A percentile compares a stretch with the other conserved stretches of the same genome.
These are phyloP conservation scores for Stigmatopora argus DNA, from an alignment of 2,113 vertebrate genomes.

Conservation along the genomic window DNA sequence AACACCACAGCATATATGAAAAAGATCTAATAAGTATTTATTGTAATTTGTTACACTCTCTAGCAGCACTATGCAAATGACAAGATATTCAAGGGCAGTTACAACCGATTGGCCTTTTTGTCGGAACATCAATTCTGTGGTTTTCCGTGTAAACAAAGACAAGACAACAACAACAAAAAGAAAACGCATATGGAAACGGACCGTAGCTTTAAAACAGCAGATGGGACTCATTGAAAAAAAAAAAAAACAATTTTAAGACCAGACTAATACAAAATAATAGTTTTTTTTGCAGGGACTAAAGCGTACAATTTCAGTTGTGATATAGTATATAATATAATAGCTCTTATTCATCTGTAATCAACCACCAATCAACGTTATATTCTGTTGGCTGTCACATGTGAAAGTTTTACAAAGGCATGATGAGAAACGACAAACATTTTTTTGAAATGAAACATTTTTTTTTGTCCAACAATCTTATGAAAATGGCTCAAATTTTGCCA, in stretches of 20 bases:
- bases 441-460: slow-evolving; percentile 3
- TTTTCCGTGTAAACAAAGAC: slow-evolving; percentile 64
- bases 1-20: slow-evolving; percentile 51
- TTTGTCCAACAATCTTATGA: not conserved
- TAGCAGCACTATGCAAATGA: slow-evolving; percentile 74
- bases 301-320: slow-evolving; percentile 37
- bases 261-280: slow-evolving; percentile 37
- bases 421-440: slow-evolving; percentile 17
- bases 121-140: slow-evolving; percentile 46
- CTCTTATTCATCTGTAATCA: slow-evolving; percentile 5
- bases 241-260: slow-evolving; percentile 25
- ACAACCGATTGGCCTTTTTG: slow-evolving; percentile 50
- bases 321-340: slow-evolving; percentile 27
- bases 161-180: slow-evolving; percentile 19
- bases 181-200: slow-evolving; percentile 47
- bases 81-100: slow-evolving; percentile 68
- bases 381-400: slow-evolving; percentile 11
- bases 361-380: slow-evolving; percentile 3
- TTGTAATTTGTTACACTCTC: slow-evolving; percentile 71
- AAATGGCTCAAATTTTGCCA: slow-evolving; percentile 4
- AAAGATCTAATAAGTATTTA: slow-evolving; percentile 71
- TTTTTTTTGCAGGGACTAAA: slow-evolving; percentile 13
- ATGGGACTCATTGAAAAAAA: slow-evolving; percentile 33
- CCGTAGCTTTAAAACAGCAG: slow-evolving; percentile 44
- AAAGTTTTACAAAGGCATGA: slow-evolving; percentile 4